Evolutionary conservation across 2,888 invertebrate genomes (phyloP), one percentile per base, ranked within the genome.

Genomic region (Acanthosepion esculentum): DNA sequence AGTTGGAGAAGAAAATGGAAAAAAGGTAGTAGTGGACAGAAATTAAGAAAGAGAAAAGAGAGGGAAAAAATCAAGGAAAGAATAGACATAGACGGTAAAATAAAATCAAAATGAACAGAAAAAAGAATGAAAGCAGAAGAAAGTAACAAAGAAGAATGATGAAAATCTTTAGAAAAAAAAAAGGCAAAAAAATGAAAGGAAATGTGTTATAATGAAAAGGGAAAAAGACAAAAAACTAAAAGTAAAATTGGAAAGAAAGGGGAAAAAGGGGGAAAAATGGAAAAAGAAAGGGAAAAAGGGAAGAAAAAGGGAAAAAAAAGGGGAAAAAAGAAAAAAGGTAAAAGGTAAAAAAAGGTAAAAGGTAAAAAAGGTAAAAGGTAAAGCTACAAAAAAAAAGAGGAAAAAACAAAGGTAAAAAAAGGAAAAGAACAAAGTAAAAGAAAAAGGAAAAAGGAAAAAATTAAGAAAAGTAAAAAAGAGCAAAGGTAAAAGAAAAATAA

Each of bases 311-410:
- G n/a, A 3, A 78, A 8, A 78, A 15, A 1, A n/a, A n/a, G 10
- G 0, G 1, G 6, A n/a, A 78, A n/a, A n/a, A n/a, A n/a, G 18
- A 3, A 8, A 8, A 10, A 12, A 2, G 7, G n/a, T 3, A n/a
- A n/a, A 78, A n/a, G n/a, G n/a, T n/a, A n/a, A 8, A n/a, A n/a
- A 8, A 10, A 8, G 7, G n/a, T 3, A n/a, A n/a, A 78, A n/a
- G n/a, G n/a, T n/a, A 3, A 8, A 8, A 10, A 12, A 2, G 7
- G n/a, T 3, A n/a, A n/a, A 78, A n/a, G n/a, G n/a, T n/a, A 18
- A n/a, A 29, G 10, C 41, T 41, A 8, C 1, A 12, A 78, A n/a
- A 29, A 29, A 78, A 5, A 78, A n/a, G n/a, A n/a, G n/a, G n/a
- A 78, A 26, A 26, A 2, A 10, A 78, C 4, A 10, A 78, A 78